Base-by-base conservation (phyloP, 2,113 vertebrate species). In the Sinocyclocheilus grahami region DNA sequence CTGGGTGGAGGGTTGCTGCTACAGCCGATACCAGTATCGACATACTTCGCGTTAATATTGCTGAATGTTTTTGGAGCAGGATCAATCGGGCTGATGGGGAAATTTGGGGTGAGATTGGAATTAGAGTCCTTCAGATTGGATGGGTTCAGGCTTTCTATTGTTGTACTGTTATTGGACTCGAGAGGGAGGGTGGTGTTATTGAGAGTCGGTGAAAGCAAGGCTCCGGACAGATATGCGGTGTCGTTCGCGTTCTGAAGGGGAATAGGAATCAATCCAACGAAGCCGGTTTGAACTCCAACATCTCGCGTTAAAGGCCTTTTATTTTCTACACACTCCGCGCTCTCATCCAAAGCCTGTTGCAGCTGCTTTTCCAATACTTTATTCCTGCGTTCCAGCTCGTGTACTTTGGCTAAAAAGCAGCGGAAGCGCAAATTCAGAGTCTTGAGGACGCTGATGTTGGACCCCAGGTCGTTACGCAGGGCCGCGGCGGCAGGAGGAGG, bases 321-420 rank as follows among this genome's bases (percentile, higher is more conserved):
- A 53, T 84, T 87, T 63, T 88, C 76, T 4, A 33, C 86, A 0
- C 85, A 92, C 14, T 87, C 92, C 4, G 22, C 81, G 20, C 78
- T 62, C 0, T 77, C 85, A 30, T 93, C 92, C 12, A 92, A 55
- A 27, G 96, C 95, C 86, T 95, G 93, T 87, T 96, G 95, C 88
- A 97, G 92, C 89, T 96, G 96, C 89, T 96, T 96, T 92, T 97
- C 96, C 91, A 97, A 72, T 12, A 95, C 93, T 89, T 96, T 96
- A 91, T 97, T 97, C 82, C 96, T 92, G 78, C 96, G 94, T 91
- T 97, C 96, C 86, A 97, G 92, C 85, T 97, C 96, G 80, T 97
- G 96, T 78, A 97, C 96, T 86, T 97, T 97, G 84, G 96, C 96
- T 87, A 97, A 85, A 83, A 97, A 97, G 92, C 96, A 97, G 87